Base-by-base conservation (phyloP, 2,797 vertebrate genomes). In the Lithobates pipiens region DNA sequence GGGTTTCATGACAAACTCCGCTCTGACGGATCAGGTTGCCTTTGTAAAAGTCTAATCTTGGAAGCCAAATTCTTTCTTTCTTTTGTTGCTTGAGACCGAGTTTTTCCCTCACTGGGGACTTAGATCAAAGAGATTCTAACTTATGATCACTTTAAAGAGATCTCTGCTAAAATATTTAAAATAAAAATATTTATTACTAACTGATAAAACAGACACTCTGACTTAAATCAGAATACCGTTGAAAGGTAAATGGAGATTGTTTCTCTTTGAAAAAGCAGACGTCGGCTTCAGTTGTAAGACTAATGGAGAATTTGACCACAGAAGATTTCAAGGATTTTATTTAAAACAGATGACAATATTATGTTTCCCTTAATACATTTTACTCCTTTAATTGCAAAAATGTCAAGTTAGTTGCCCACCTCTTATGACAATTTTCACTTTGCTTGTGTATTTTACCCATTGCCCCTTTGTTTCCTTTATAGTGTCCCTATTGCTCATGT, bases 1-100 rank as follows among this genome's bases (percentile, higher is more conserved):
- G 71, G 42, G 70, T 74, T 82, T 74, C 73, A 82, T 72, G 78
- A 80, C 32, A 72, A 57, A 80, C 54, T 21, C 57, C 18, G 67
- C 21, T 11, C 36, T 74, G 76, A 44, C 57, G 68, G 73, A 83
- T 83, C 82, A 57, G 42, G 65, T 83, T 76, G 44, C 73, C 23
- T 25, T 80, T 80, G 46, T 80, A 80, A 77, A 76, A 68, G 61
- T 77, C 73, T 83, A 69, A 83, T 83, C 74, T 83, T 76, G 68
- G 61, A 83, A 76, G 81, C 63, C 68, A 50, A 46, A 77, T 70
- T 23, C 70, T 74, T 42, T 72, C 50, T 10, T 68, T 74, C 80
- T 74, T 39, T 44, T 61, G 34, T 42, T 82, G 72, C 36, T 82
- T 27, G 16, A 65, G 70, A 63, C 61, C 63, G 57, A 39, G 23